Conservation (phyloP, 53 echinoderm and acorn worm genomes). For the Paracentrotus lividus region DNA sequence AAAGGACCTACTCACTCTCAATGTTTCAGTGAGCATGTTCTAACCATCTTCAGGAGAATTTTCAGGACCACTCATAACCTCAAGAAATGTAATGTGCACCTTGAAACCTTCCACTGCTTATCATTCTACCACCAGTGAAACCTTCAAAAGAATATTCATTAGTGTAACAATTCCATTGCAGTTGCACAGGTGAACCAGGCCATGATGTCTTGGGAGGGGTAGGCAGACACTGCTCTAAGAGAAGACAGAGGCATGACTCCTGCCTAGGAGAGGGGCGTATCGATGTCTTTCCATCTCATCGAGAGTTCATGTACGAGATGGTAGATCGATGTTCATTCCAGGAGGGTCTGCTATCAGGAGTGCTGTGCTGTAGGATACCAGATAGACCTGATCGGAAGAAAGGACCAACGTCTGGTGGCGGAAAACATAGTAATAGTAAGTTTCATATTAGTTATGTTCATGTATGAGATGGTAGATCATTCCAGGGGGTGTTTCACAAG, state of each 20-base stretch:
- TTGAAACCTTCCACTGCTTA: no score
- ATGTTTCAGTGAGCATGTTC: no score
- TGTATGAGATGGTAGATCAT: constrained; percentile 61
- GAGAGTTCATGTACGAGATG: constrained; percentile 59
- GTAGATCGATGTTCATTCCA: constrained; percentile 84
- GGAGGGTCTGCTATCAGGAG: constrained; percentile 90
- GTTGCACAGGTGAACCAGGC: constrained; percentile 83
- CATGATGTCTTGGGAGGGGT: constrained; percentile 86
- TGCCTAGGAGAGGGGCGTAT: constrained; percentile 93
- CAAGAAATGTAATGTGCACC: no score
- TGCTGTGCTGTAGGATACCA: constrained; percentile 87
- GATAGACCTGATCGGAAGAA: constrained; percentile 54
- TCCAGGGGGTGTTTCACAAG: no score
- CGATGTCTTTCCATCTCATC: constrained; percentile 80
- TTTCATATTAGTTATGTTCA: no score
- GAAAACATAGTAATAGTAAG: no score
- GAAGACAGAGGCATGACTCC: constrained; percentile 80
- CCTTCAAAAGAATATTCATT: no score
- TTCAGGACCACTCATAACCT: no score
- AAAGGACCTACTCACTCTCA: no score
- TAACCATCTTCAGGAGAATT: no score
- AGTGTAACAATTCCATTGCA: constrained; percentile 23
- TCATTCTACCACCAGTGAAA: no score
- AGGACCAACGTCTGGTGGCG: neutral
- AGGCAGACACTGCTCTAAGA: constrained; percentile 91